Base-by-base conservation (phyloP, 2,113 vertebrate species). In the Hystrix cristata region DNA sequence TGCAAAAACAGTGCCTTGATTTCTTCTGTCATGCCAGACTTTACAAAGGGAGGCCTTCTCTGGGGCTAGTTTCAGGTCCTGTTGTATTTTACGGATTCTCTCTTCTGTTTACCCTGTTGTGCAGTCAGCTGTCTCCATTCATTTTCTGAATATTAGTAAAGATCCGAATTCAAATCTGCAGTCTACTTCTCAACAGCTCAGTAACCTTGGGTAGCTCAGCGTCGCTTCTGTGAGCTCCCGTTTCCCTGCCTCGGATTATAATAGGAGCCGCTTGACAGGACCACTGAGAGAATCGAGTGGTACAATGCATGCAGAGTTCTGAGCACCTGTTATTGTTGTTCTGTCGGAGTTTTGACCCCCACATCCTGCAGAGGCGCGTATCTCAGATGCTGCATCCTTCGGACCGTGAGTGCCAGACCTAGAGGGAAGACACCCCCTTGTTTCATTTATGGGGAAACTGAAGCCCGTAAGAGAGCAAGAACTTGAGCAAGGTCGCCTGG, bases 401-500 rank as follows among this genome's bases (percentile, higher is more conserved):
- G 38, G 38, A 1, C n/a, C 19, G 2, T 31, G n/a, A 72, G 48
- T 53, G 57, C 62, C n/a, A 59, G 25, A 43, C n/a, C 69, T 67
- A 31, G 29, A 25, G 85, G 64, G 86, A 72, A 87, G 85, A 64
- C 21, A 79, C 71, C 69, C 86, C 14, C 14, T 92, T 71, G 14
- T 80, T 91, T 89, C 48, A 38, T 51, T 51, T 59, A 7, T 34
- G 69, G 76, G 38, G n/a, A 87, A 79, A 38, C 60, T 15, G 67
- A 96, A 23, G 59, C 27, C 27, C 5, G 1, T 21, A 43, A 80
- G 86, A 46, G n/a, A 13, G 14, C 51, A 80, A 34, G 74, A 81
- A 55, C 60, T 67, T 43, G 57, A 38, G 1, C 0, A 0, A 34
- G 38, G 1, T 59, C 59, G 1, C 81, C 23, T 38, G 23, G 5